Conservation (phyloP, 2,797 vertebrate species). For the Alosa sapidissima region DNA sequence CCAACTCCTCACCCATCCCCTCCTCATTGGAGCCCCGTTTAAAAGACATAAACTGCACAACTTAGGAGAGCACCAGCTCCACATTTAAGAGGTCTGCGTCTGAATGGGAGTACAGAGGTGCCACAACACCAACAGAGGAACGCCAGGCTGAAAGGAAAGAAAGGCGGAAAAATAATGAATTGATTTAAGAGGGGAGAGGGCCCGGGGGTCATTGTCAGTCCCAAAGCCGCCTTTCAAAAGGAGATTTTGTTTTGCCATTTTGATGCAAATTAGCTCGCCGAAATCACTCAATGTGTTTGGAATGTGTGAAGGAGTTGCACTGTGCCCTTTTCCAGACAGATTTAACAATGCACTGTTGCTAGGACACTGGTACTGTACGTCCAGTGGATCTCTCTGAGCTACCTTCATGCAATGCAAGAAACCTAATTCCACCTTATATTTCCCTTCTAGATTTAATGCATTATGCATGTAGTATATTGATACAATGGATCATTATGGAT, state of each 20-base stretch:
- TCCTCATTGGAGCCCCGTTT: neutral
- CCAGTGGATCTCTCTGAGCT: neutral
- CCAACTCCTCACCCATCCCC: neutral
- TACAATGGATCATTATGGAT: neutral
- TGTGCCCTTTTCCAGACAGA: conserved; percentile 34
- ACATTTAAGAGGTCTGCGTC: conserved; percentile 59
- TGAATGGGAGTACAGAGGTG: conserved; percentile 52
- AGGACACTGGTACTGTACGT: conserved; percentile 33
- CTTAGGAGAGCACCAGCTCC: conserved; percentile 39
- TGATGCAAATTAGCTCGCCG: conserved; percentile 42
- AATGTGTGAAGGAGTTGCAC: conserved; percentile 43
- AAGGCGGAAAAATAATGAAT: conserved; percentile 59
- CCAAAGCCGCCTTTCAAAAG: conserved; percentile 28
- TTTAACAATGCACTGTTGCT: conserved; percentile 24
- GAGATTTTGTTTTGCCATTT: conserved; percentile 30
- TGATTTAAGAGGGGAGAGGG: conserved; percentile 57
- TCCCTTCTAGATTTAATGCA: neutral
- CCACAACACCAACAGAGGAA: conserved; percentile 44
- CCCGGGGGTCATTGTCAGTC: conserved; percentile 48
- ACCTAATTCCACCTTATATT: neutral
- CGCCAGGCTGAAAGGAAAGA: conserved; percentile 12
- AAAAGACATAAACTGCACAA: conserved; percentile 55
- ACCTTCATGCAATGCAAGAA: neutral
- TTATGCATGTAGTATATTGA: neutral
- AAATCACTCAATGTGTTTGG: conserved; percentile 38